Percentiles rank a stretch among this genome's conserved stretches.
These are phyloP conservation scores for Passerina amoena DNA, from an alignment of 2,113 vertebrate species.

Conservation along the genomic window DNA sequence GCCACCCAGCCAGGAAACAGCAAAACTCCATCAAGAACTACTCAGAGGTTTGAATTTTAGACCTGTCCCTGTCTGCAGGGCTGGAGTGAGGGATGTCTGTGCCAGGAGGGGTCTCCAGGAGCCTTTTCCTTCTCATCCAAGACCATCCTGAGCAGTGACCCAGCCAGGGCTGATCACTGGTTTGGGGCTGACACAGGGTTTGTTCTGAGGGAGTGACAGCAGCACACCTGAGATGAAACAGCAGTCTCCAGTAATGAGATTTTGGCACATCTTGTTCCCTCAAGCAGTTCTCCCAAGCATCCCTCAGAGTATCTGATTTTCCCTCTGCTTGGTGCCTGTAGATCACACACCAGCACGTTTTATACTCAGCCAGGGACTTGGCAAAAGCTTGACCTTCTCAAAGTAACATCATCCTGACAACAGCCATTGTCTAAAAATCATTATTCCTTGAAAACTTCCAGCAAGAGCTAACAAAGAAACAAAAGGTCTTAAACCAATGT, in stretches of 20 bases:
- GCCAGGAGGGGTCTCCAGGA: not conserved
- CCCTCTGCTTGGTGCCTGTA: not conserved
- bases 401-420: not conserved
- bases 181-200: not conserved
- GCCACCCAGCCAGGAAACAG: not conserved
- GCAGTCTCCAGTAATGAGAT: not conserved
- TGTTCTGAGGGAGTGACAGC: not conserved
- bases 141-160: rapidly evolving
- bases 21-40: not conserved
- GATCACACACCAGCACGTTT: not conserved
- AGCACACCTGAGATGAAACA: not conserved
- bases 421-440: not conserved
- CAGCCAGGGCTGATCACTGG: rapidly evolving
- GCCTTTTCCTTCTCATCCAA: not conserved
- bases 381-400: not conserved
- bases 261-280: not conserved
- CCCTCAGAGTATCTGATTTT: not conserved
- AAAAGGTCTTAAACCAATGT: not conserved
- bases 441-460: not conserved
- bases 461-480: not conserved
- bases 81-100: not conserved
- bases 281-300: not conserved
- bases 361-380: not conserved
- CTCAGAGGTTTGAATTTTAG: not conserved
- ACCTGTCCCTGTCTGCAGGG: not conserved